Evolutionary conservation across 2,888 invertebrate species (phyloP), one percentile per base, ranked within the genome.

Genomic region (Pollenia angustigena): DNA sequence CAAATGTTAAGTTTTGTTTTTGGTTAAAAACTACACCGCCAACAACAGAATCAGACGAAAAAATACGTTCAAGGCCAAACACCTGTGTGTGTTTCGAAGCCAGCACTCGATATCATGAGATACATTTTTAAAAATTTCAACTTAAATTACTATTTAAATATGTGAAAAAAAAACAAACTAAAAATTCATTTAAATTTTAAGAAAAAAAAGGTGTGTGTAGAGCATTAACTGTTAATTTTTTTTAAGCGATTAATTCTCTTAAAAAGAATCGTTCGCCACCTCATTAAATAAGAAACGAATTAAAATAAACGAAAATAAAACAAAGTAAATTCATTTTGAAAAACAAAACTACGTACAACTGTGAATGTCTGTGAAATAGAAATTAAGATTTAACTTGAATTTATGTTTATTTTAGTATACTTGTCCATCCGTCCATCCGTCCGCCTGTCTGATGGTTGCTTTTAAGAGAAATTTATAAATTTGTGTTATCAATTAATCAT

Each of bases 41-140:
- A 75, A 78, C 14, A 85, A 50, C 68, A 74, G 16, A 46, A 48
- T 14, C 10, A 68, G 14, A 52, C 11, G 52, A 72, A 66, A 68
- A 68, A 81, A 60, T 75, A 86, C 75, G 64, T 83, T 87, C 87
- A 87, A 87, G 87, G 87, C 84, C 87, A 87, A 87, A 87, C 87
- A 87, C 87, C 87, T 87, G 87, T 84, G 87, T 87, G 40, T 76
- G 50, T 76, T 8, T 68, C 14, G 64, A 74, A 62, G 74, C 62
- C 54, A 75, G 46, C 76, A 48, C 42, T 79, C 44, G 60, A 81
- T 74, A 62, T 60, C 72, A 80, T 71, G 80, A 56, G 80, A 83
- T 80, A 85, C 75, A 56, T 76, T 81, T 68, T 66, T 62, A 48
- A 44, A 58, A 2, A 64, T 58, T 80, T 72, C 44, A 54, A 50